phyloP scores from a whole-genome alignment of 2,113 vertebrate species.

The Eulacestoma nigropectus region DNA sequence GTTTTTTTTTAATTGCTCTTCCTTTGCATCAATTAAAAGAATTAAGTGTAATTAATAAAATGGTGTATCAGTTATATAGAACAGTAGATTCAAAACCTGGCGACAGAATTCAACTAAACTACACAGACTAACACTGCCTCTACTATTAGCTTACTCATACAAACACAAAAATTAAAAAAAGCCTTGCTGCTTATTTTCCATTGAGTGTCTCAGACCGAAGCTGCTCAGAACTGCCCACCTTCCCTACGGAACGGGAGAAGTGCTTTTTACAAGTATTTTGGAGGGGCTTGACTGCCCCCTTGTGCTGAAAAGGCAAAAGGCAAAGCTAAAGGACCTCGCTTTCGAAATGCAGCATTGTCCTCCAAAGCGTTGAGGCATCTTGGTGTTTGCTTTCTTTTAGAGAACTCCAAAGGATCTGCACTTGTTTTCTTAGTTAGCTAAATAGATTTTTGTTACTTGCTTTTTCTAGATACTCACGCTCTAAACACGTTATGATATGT shows the following conservation, averaged over 20 bases:
- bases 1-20: not conserved
- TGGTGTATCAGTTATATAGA: not conserved
- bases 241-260: accelerated
- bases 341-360: not conserved
- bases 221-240: not conserved
- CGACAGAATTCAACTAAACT: not conserved
- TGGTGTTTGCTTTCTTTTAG: not conserved
- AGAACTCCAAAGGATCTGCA: not conserved
- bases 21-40: not conserved
- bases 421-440: not conserved
- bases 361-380: accelerated
- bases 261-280: not conserved
- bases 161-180: not conserved
- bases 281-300: slow-evolving; percentile 26
- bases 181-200: not conserved
- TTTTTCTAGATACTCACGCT: not conserved
- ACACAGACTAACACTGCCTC: not conserved
- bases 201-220: not conserved
- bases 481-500: not conserved
- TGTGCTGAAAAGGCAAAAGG: slow-evolving; percentile 38
- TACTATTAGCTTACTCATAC: not conserved
- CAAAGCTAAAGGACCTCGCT: not conserved
- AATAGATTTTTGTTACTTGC: not conserved
- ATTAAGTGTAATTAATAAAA: not conserved
- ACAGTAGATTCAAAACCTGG: not conserved